phyloP scores from a whole-genome alignment of 2,888 invertebrate species.

The Pollenia griseotomentosa region DNA sequence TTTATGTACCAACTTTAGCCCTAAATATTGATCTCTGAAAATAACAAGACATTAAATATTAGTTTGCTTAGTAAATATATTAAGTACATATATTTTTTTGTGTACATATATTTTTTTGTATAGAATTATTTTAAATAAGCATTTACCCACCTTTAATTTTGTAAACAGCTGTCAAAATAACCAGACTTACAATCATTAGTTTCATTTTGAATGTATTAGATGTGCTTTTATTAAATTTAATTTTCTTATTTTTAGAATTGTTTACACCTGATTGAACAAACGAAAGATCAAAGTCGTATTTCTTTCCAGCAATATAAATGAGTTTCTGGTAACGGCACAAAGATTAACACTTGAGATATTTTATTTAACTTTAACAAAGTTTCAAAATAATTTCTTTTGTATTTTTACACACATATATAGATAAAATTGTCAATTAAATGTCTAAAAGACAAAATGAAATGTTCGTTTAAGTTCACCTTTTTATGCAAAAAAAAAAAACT shows the following conservation, averaged over 20 bases:
- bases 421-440: constrained; percentile 16
- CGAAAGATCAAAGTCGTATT: neutral
- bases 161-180: constrained; percentile 66
- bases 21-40: too few species aligned
- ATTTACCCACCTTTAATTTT: constrained; percentile 66
- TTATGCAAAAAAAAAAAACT: neutral
- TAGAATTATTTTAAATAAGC: neutral
- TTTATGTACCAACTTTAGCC: too few species aligned
- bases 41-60: too few species aligned
- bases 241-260: neutral
- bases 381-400: neutral
- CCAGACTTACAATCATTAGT: constrained; percentile 61
- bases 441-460: neutral
- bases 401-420: neutral
- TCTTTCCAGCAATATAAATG: neutral
- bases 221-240: constrained; percentile 2
- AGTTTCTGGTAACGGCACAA: neutral
- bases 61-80: too few species aligned
- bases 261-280: constrained; percentile 23
- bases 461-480: neutral
- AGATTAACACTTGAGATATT: constrained; percentile 20
- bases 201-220: constrained; percentile 45
- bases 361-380: neutral
- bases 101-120: too few species aligned
- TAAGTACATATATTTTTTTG: too few species aligned